Percentiles rank a stretch among this genome's conserved stretches.
Evolutionary conservation across 2,888 invertebrate genomes (phyloP).

Genomic region (Cephus sareptanus): DNA sequence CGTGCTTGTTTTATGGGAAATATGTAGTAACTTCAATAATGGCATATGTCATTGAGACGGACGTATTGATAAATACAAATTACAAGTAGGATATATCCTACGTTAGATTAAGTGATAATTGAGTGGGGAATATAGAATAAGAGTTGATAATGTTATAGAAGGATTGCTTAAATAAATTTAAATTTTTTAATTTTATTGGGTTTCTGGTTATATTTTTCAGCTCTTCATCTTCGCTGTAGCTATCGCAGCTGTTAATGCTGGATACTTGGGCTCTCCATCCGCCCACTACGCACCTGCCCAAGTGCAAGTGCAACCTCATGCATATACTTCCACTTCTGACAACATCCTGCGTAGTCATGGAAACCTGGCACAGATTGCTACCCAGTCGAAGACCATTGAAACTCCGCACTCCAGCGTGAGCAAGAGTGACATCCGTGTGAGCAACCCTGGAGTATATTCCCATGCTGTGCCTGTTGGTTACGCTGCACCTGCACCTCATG

Average conservation of each 20-base stretch:
- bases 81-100: background rate
- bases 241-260: background rate
- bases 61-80: background rate
- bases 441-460: slow-evolving; percentile 16
- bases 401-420: background rate
- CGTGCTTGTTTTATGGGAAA: too few relatives aligned
- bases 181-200: background rate
- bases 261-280: background rate
- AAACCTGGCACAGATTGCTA: slow-evolving; percentile 1
- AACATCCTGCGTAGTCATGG: background rate
- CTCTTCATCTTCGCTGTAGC: background rate
- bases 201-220: background rate
- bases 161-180: background rate
- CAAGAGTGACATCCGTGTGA: slow-evolving; percentile 6
- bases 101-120: background rate
- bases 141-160: background rate
- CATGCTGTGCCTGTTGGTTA: slow-evolving; percentile 26
- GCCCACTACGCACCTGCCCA: background rate
- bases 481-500: slow-evolving; percentile 8
- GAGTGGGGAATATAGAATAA: background rate
- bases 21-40: too few relatives aligned
- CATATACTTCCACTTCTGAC: background rate
- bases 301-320: background rate
- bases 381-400: background rate
- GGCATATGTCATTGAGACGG: too few relatives aligned